Conservation (phyloP, 2,113 vertebrate genomes). For the Pholis gunnellus region DNA sequence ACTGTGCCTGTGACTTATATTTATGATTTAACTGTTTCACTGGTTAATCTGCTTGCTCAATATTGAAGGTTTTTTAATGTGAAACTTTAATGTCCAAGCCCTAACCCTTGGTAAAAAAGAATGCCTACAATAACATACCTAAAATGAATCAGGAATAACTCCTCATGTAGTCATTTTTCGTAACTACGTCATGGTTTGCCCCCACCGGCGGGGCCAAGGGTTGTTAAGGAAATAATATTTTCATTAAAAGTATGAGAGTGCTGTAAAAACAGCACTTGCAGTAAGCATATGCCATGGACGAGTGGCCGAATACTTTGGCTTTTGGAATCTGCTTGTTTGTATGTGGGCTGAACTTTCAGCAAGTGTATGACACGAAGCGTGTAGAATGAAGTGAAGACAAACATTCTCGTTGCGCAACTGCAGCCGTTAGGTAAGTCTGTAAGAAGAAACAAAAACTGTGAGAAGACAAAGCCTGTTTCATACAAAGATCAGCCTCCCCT, state of each 20-base stretch:
- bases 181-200: too few species aligned
- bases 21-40: not conserved
- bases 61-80: not conserved
- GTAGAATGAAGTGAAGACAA: conserved; percentile 36
- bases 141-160: not conserved
- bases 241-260: not conserved
- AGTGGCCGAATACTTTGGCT: conserved; percentile 10
- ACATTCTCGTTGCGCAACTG: conserved; percentile 36
- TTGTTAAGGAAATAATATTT: too few species aligned
- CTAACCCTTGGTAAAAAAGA: too few species aligned
- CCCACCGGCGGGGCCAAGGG: too few species aligned
- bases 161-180: too few species aligned
- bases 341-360: conserved; percentile 13
- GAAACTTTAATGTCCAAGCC: not conserved
- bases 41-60: not conserved
- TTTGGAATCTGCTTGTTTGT: conserved; percentile 3
- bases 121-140: not conserved
- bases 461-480: conserved; percentile 31
- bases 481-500: conserved; percentile 54
- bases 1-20: not conserved
- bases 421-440: conserved; percentile 42
- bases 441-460: conserved; percentile 38
- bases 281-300: not conserved
- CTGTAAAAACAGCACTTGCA: not conserved
- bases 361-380: conserved; percentile 17